These are phyloP conservation scores for Carettochelys insculpta DNA, from an alignment of 2,113 vertebrate species.

Conservation along the genomic window DNA sequence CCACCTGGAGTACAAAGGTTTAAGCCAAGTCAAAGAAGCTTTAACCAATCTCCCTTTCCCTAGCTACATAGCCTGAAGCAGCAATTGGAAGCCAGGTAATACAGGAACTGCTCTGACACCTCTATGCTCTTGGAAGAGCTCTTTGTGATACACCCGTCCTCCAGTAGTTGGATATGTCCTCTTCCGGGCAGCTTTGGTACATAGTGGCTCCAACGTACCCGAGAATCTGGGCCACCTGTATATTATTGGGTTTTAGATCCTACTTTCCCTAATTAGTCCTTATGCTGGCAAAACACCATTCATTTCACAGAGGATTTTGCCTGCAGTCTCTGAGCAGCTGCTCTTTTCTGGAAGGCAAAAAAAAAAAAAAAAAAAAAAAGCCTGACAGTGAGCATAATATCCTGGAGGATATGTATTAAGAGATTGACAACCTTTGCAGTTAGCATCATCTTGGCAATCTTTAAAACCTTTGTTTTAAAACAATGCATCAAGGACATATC, in stretches of 20 bases:
- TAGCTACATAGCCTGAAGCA: background rate
- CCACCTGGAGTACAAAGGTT: no score
- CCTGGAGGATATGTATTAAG: rapidly evolving
- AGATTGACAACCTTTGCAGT: background rate
- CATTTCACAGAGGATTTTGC: no score
- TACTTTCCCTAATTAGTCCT: background rate
- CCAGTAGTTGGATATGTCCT: rapidly evolving
- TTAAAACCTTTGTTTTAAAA: background rate
- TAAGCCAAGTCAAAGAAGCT: no score
- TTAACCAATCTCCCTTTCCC: background rate
- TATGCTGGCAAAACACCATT: background rate
- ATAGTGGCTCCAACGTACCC: background rate
- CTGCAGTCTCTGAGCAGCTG: background rate
- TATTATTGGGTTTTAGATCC: background rate
- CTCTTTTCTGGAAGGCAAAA: background rate
- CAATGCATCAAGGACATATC: background rate
- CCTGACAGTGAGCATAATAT: background rate
- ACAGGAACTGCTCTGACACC: background rate
- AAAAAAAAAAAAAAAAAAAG: no score
- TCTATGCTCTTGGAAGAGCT: background rate
- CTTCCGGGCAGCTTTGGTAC: background rate
- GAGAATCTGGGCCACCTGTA: background rate
- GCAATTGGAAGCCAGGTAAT: background rate
- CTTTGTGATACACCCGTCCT: background rate
- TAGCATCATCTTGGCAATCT: background rate